Conservation (phyloP, 2,113 vertebrate genomes). For the Clarias macrocephalus region DNA sequence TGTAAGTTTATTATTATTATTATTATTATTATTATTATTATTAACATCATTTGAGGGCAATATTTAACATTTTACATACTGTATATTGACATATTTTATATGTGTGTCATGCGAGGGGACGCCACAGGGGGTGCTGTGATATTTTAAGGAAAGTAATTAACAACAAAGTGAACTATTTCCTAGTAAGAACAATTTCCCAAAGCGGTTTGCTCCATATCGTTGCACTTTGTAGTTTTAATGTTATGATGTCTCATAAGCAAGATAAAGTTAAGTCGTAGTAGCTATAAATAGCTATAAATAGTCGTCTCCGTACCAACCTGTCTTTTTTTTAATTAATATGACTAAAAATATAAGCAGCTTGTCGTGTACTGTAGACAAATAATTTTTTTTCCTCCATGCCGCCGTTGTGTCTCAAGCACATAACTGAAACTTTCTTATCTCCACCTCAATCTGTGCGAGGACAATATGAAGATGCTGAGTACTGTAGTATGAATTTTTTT, state of each 20-base stretch:
- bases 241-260: background rate
- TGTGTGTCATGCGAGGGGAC: background rate
- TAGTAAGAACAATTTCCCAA: no score
- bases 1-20: slow-evolving; percentile 13
- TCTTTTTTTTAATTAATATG: background rate
- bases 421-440: background rate
- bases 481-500: background rate
- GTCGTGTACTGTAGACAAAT: background rate
- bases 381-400: no score
- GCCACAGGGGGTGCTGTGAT: background rate
- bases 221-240: background rate
- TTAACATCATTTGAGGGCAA: background rate
- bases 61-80: background rate
- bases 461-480: background rate
- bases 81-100: no score
- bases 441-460: background rate
- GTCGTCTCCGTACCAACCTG: background rate
- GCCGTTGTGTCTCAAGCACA: no score
- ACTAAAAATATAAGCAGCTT: background rate
- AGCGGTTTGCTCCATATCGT: background rate
- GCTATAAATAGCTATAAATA: background rate
- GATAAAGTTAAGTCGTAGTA: background rate
- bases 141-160: background rate
- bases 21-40: background rate
- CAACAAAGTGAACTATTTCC: background rate